Conservation (phyloP, 2,888 invertebrate genomes). For the Laspeyria flexula region DNA sequence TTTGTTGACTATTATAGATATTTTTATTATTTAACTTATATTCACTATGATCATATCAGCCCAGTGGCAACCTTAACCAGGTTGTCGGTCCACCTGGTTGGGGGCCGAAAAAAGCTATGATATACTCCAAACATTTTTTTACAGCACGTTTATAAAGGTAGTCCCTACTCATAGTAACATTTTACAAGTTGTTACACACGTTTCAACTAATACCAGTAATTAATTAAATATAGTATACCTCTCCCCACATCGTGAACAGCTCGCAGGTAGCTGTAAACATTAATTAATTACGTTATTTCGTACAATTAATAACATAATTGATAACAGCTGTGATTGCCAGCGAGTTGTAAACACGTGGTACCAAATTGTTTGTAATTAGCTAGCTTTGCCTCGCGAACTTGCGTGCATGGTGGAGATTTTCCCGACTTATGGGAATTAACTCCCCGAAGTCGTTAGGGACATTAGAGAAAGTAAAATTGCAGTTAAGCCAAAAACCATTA, state of each 20-base stretch:
- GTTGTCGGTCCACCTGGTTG: too few species aligned
- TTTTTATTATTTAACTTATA: too few species aligned
- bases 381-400: constrained; percentile 9
- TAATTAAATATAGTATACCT: neutral
- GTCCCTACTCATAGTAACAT: too few species aligned
- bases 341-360: neutral
- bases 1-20: too few species aligned
- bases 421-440: constrained; percentile 33
- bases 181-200: too few species aligned
- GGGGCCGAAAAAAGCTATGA: too few species aligned
- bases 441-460: constrained; percentile 31
- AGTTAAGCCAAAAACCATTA: constrained; percentile 19
- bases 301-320: neutral
- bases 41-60: too few species aligned
- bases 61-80: too few species aligned
- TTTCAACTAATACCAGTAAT: too few species aligned
- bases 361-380: constrained; percentile 11
- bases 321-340: constrained; percentile 1
- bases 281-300: constrained; percentile 5
- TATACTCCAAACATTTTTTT: too few species aligned
- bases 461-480: constrained; percentile 30
- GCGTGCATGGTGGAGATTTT: constrained; percentile 34
- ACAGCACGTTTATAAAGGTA: too few species aligned
- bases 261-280: neutral
- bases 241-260: neutral